Conservation (phyloP, 1,140 invertebrate genomes). For the Chlorops oryzae region DNA sequence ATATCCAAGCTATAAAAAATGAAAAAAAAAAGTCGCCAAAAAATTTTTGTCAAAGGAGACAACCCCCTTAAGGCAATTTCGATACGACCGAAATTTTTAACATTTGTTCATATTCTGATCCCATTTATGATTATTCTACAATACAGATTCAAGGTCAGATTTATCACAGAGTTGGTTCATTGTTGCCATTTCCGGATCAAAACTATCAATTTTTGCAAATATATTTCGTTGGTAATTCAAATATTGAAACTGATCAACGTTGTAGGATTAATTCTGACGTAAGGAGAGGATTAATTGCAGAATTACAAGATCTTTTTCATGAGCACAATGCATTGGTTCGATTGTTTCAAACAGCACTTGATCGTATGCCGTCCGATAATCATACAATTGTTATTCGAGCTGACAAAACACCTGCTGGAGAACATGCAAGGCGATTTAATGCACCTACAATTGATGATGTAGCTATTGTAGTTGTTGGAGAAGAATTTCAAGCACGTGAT, state of each 20-base stretch:
- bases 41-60: too few relatives aligned
- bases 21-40: too few relatives aligned
- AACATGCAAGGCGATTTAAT: conserved; percentile 48
- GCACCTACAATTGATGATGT: conserved; percentile 42
- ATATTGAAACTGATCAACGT: conserved; percentile 25
- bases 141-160: too few relatives aligned
- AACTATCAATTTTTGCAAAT: too few relatives aligned
- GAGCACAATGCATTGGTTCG: conserved; percentile 20
- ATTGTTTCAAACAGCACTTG: conserved; percentile 35
- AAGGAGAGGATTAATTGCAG: conserved; percentile 21
- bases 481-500: conserved; percentile 4
- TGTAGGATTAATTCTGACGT: conserved; percentile 24
- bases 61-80: too few relatives aligned
- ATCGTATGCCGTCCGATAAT: too few relatives aligned
- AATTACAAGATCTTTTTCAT: conserved; percentile 30
- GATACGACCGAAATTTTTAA: too few relatives aligned
- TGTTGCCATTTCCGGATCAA: too few relatives aligned
- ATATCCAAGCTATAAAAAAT: too few relatives aligned
- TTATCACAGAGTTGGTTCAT: too few relatives aligned
- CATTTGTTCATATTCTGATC: too few relatives aligned
- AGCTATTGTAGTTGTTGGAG: conserved; percentile 40
- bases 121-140: too few relatives aligned
- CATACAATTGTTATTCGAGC: conserved; percentile 37
- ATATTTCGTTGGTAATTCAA: conserved; percentile 16
- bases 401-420: conserved; percentile 29